These are phyloP conservation scores for Paedocypris sp. DNA, from an alignment of 2,113 vertebrate species.

Conservation along the genomic window DNA sequence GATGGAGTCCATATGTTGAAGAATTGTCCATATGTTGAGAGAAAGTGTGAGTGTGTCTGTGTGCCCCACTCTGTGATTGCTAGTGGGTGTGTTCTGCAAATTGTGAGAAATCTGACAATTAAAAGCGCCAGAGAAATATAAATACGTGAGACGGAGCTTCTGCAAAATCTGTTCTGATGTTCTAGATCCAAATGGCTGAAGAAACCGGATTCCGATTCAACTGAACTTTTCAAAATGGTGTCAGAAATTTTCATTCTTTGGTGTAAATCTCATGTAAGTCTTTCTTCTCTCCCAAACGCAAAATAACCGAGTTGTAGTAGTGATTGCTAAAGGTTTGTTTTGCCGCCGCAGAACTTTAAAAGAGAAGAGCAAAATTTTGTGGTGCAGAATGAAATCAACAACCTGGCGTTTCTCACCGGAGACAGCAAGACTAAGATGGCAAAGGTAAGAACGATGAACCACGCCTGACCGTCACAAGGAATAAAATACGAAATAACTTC, in stretches of 20 bases:
- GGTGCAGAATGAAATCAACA: conserved; percentile 98
- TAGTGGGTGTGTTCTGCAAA: no score
- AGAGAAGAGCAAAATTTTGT: conserved; percentile 99
- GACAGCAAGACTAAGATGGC: conserved; percentile 92
- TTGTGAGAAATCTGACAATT: no score
- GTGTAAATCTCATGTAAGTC: conserved; percentile 91
- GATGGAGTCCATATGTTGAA: no score
- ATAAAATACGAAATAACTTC: no score
- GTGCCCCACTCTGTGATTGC: no score
- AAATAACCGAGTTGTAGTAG: background rate
- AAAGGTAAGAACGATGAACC: conserved; percentile 76
- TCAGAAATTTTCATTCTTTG: conserved; percentile 95
- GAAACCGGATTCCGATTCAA: conserved; percentile 77
- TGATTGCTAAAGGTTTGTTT: background rate
- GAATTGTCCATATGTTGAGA: no score
- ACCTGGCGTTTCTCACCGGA: conserved; percentile 88
- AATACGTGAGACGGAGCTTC: background rate
- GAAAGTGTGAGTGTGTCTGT: no score
- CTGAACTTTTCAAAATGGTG: conserved; percentile 93
- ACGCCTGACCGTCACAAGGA: no score
- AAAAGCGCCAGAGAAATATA: no score
- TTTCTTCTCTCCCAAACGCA: background rate
- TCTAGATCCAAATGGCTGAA: conserved; percentile 88
- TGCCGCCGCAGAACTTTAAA: conserved; percentile 81
- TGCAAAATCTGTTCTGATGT: conserved; percentile 14